Conservation (phyloP, 2,797 vertebrate species). For the Ctenochaetus hawaiiensis region DNA sequence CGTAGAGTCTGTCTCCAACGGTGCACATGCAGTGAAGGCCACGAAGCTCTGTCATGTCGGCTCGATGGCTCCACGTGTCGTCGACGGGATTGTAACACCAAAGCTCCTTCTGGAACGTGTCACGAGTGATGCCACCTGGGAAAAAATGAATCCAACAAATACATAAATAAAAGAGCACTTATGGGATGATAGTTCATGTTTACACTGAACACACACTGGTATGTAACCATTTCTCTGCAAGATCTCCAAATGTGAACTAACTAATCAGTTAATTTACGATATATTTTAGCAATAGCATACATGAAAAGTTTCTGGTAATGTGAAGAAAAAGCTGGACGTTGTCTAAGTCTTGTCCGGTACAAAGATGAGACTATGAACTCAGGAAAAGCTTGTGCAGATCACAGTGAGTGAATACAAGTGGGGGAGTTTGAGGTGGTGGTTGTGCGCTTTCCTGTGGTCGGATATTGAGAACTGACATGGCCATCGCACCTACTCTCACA, state of each 20-base stretch:
- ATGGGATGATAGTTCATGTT: no score
- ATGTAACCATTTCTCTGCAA: no score
- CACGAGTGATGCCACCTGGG: slow-evolving; percentile 87
- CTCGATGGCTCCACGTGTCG: slow-evolving; percentile 80
- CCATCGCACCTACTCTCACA: not conserved
- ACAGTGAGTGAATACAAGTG: not conserved
- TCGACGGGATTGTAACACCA: slow-evolving; percentile 82
- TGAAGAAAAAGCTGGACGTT: not conserved
- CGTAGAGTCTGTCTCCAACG: slow-evolving; percentile 84
- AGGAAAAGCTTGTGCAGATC: not conserved
- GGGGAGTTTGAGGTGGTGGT: not conserved
- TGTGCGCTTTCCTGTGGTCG: not conserved
- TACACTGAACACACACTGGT: no score
- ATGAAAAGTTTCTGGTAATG: not conserved
- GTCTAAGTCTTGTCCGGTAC: not conserved
- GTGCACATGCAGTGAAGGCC: slow-evolving; percentile 91
- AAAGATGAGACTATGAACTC: not conserved
- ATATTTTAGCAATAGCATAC: no score
- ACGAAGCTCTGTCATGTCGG: slow-evolving; percentile 87
- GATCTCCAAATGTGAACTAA: no score
- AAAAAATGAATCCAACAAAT: not conserved
- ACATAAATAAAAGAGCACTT: no score
- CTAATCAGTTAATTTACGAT: no score
- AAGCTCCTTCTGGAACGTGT: slow-evolving; percentile 89
- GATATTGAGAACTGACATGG: not conserved